Percentiles rank a stretch among this genome's conserved stretches.
phyloP scores from a whole-genome alignment of 2,113 vertebrate genomes.

The Lonchura striata region DNA sequence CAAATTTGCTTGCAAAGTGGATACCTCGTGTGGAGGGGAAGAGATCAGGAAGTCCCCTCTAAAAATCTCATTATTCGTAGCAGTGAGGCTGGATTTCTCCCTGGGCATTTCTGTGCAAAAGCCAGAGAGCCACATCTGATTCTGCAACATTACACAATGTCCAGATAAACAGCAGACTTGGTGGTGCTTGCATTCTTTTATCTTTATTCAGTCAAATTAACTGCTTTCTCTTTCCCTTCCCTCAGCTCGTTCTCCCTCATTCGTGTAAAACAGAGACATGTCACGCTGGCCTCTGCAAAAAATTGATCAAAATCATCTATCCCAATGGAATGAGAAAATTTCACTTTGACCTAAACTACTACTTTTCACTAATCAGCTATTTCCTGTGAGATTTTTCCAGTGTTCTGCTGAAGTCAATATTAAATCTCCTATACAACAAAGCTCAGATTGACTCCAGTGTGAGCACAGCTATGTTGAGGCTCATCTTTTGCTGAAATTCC shows the following conservation, averaged over 20 bases:
- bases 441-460: background rate
- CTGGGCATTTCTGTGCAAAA: slow-evolving; percentile 39
- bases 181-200: slow-evolving; percentile 49
- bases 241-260: slow-evolving; percentile 10
- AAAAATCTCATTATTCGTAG: background rate
- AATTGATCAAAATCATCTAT: slow-evolving; percentile 64
- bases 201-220: slow-evolving; percentile 77
- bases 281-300: slow-evolving; percentile 57
- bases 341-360: slow-evolving; percentile 36
- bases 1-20: background rate
- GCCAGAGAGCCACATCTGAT: slow-evolving; percentile 41
- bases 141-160: slow-evolving; percentile 56
- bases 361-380: slow-evolving; percentile 61
- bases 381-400: slow-evolving; percentile 64
- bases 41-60: background rate
- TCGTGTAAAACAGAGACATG: slow-evolving; percentile 59
- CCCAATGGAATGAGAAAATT: slow-evolving; percentile 65
- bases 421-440: background rate
- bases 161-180: slow-evolving; percentile 59
- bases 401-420: slow-evolving; percentile 6
- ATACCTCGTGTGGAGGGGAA: background rate
- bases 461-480: background rate
- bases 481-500: background rate
- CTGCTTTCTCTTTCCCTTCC: slow-evolving; percentile 60
- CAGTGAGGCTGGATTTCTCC: background rate